Conservation (phyloP, 2,113 vertebrate species). For the Anhinga rufa region DNA sequence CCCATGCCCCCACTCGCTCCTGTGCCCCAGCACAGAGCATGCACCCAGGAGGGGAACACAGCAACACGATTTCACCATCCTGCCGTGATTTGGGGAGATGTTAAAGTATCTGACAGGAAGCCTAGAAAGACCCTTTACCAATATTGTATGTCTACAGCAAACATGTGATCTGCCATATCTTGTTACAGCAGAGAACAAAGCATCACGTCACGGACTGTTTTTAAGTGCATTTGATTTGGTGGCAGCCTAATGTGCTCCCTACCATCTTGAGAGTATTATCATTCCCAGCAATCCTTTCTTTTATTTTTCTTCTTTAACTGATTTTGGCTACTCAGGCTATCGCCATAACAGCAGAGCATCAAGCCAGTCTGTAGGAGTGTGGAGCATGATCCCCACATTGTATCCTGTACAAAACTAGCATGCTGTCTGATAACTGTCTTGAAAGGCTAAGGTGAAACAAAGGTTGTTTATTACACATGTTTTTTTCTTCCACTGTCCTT, state of each 20-base stretch:
- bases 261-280: background rate
- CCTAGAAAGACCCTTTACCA: background rate
- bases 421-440: background rate
- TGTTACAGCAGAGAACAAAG: background rate
- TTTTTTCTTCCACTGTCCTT: background rate
- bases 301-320: background rate
- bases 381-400: background rate
- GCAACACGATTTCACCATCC: background rate
- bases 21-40: rapidly evolving
- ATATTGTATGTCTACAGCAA: background rate
- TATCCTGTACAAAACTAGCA: background rate
- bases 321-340: background rate
- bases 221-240: background rate
- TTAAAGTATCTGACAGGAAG: background rate
- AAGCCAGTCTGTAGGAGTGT: background rate
- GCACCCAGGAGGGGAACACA: background rate
- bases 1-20: rapidly evolving
- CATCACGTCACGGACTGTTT: background rate
- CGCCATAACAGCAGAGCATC: background rate
- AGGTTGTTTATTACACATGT: background rate
- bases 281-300: background rate
- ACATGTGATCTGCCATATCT: background rate
- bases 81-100: background rate
- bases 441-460: background rate
- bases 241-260: background rate